phyloP scores from a whole-genome alignment of 2,113 vertebrate species.

The Epinephelus lanceolatus region DNA sequence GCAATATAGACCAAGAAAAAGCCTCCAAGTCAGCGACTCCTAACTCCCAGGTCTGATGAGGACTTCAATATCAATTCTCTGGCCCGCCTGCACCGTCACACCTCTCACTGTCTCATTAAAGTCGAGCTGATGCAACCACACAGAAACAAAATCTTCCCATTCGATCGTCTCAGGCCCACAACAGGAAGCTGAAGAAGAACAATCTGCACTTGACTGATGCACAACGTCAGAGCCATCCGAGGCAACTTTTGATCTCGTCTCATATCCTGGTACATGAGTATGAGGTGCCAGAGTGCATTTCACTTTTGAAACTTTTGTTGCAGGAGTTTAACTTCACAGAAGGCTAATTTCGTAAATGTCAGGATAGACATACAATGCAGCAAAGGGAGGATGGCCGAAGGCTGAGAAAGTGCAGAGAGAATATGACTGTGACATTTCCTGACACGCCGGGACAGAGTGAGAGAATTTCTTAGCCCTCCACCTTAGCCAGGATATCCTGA shows the following conservation, averaged over 20 bases:
- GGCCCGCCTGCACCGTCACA: conserved; percentile 37
- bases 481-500: conserved; percentile 45
- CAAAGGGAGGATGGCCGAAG: conserved; percentile 35
- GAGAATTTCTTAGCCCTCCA: conserved; percentile 62
- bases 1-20: conserved; percentile 66
- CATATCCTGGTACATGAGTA: not conserved
- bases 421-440: conserved; percentile 76
- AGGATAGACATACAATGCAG: conserved; percentile 34
- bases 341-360: conserved; percentile 59
- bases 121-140: conserved; percentile 62
- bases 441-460: conserved; percentile 57
- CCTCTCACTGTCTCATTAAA: conserved; percentile 60
- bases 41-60: conserved; percentile 60
- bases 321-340: conserved; percentile 41
- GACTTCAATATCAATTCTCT: conserved; percentile 59
- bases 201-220: conserved; percentile 31
- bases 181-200: not conserved
- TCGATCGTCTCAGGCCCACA: conserved; percentile 13
- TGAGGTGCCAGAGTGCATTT: not conserved
- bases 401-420: conserved; percentile 32
- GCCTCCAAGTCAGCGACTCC: conserved; percentile 70
- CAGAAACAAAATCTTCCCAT: conserved; percentile 57
- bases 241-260: conserved; percentile 15
- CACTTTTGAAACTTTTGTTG: conserved; percentile 37
- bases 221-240: not conserved